phyloP scores from a whole-genome alignment of 2,113 vertebrate genomes.

The Rutilus rutilus region DNA sequence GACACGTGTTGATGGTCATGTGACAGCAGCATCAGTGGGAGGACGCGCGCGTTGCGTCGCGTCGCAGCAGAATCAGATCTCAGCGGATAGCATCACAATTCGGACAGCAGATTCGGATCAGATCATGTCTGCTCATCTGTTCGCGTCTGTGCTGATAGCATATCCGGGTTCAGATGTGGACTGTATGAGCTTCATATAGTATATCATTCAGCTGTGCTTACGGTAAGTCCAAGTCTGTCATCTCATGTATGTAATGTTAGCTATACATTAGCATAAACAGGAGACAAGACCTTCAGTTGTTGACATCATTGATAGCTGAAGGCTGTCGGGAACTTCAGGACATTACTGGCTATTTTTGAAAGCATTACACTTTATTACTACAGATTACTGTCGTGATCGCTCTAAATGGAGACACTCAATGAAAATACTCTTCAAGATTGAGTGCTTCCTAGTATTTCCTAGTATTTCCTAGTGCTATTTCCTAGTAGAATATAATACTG shows the following conservation, averaged over 20 bases:
- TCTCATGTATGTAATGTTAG: not conserved
- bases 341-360: not conserved
- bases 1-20: slow-evolving; percentile 12
- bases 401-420: not conserved
- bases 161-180: not conserved
- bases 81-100: not conserved
- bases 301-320: not conserved
- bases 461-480: no score
- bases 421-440: not conserved
- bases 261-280: not conserved
- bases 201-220: not conserved
- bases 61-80: no score
- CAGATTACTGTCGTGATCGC: no score
- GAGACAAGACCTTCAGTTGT: not conserved
- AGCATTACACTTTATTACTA: not conserved
- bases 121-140: not conserved
- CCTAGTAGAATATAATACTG: no score
- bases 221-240: slow-evolving; percentile 39
- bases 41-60: not conserved
- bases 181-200: not conserved
- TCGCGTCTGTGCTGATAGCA: not conserved
- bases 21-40: not conserved
- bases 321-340: not conserved
- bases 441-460: not conserved
- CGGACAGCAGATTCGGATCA: not conserved